Conservation (phyloP, 2,888 invertebrate species). For the Eulithis testata region DNA sequence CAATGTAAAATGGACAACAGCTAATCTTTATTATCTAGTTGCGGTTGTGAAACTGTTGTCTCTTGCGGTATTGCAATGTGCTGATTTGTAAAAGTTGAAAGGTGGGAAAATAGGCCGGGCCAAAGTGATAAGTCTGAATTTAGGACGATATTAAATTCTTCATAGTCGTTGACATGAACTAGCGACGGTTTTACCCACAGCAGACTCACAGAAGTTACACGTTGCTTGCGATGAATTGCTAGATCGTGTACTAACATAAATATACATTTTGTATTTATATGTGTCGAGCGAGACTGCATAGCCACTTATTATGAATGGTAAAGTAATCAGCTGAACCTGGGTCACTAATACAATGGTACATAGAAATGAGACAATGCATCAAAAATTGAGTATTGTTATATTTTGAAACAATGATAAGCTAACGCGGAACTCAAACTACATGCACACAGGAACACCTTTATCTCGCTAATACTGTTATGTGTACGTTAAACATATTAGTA, state of each 20-base stretch:
- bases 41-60: conserved; percentile 53
- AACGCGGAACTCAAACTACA: not conserved
- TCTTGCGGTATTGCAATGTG: conserved; percentile 14
- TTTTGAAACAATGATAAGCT: conserved; percentile 12
- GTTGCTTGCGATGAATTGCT: too few species aligned
- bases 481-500: conserved; percentile 1
- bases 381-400: conserved; percentile 13
- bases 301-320: not conserved
- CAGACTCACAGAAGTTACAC: too few species aligned
- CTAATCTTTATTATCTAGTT: conserved; percentile 27
- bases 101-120: not conserved
- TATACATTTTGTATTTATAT: too few species aligned
- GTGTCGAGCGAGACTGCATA: too few species aligned
- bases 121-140: too few species aligned
- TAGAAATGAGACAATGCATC: conserved; percentile 4
- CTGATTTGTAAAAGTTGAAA: not conserved
- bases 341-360: conserved; percentile 10
- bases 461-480: not conserved
- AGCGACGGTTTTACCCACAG: too few species aligned
- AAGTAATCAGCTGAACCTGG: not conserved
- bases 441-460: conserved; percentile 5
- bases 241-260: too few species aligned
- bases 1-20: conserved; percentile 42
- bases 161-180: too few species aligned
- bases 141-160: too few species aligned